These are phyloP conservation scores for Melitaea cinxia DNA, from an alignment of 1,140 invertebrate species.

Conservation along the genomic window DNA sequence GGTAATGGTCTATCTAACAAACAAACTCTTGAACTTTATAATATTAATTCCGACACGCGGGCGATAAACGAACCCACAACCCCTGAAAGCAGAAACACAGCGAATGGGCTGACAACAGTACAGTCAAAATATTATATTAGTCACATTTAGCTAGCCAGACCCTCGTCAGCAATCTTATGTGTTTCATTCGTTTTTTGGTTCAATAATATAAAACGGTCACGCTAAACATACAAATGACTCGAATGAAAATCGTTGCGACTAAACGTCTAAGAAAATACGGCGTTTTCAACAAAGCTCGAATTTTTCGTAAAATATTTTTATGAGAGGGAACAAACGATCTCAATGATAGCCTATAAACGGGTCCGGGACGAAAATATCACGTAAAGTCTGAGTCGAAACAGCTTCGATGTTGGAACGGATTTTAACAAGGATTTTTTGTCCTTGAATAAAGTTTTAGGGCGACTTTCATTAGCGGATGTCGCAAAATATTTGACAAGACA, in stretches of 20 bases:
- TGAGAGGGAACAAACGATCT: constrained; percentile 8
- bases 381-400: constrained; percentile 10
- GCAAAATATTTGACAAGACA: constrained; percentile 3
- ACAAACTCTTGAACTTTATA: too few relatives aligned
- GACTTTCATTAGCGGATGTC: not conserved
- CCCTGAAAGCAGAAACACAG: too few relatives aligned
- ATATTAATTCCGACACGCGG: too few relatives aligned
- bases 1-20: too few relatives aligned
- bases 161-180: too few relatives aligned
- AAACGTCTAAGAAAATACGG: constrained; percentile 2
- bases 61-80: too few relatives aligned
- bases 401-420: constrained; percentile 3
- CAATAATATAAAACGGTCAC: not conserved
- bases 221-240: not conserved
- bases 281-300: not conserved
- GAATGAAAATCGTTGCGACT: not conserved
- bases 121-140: too few relatives aligned
- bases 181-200: too few relatives aligned
- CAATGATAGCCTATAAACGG: constrained; percentile 15
- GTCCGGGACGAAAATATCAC: constrained; percentile 7
- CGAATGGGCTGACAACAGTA: too few relatives aligned
- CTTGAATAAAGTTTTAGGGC: not conserved
- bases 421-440: constrained; percentile 6
- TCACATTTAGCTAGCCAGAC: too few relatives aligned
- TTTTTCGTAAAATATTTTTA: constrained; percentile 8